Evolutionary conservation across 2,113 vertebrate genomes (phyloP).

Genomic region (Austrofundulus limnaeus): DNA sequence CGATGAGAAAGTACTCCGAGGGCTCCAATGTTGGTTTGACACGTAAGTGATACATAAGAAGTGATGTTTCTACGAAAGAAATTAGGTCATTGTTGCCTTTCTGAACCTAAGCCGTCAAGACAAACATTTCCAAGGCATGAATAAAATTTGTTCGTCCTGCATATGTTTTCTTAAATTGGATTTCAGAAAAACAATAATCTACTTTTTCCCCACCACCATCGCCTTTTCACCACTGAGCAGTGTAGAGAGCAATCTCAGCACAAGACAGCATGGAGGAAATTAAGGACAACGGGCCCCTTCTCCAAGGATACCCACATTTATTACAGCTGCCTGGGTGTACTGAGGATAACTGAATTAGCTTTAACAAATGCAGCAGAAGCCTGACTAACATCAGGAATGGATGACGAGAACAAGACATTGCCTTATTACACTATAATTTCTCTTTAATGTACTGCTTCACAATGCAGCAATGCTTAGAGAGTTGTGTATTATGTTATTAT

Average conservation of each 20-base stretch:
- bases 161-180: neutral
- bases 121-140: neutral
- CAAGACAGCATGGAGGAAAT: constrained; percentile 52
- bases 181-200: neutral
- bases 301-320: constrained; percentile 71
- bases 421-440: constrained; percentile 46
- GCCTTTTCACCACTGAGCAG: constrained; percentile 20
- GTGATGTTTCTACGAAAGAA: neutral
- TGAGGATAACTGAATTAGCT: constrained; percentile 73
- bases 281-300: constrained; percentile 68
- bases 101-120: neutral
- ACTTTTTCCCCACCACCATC: neutral
- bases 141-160: neutral
- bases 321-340: constrained; percentile 72
- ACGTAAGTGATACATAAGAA: neutral
- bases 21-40: neutral
- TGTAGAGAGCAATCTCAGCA: constrained; percentile 42
- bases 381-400: constrained; percentile 74
- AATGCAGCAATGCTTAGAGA: constrained; percentile 30
- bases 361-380: constrained; percentile 69
- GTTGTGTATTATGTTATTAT: no score
- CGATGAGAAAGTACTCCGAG: neutral
- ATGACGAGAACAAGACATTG: constrained; percentile 60
- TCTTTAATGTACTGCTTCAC: constrained; percentile 54
- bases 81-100: neutral